Evolutionary conservation across 2,888 invertebrate species (phyloP).

Genomic region (Lasioglossum oenotherae): DNA sequence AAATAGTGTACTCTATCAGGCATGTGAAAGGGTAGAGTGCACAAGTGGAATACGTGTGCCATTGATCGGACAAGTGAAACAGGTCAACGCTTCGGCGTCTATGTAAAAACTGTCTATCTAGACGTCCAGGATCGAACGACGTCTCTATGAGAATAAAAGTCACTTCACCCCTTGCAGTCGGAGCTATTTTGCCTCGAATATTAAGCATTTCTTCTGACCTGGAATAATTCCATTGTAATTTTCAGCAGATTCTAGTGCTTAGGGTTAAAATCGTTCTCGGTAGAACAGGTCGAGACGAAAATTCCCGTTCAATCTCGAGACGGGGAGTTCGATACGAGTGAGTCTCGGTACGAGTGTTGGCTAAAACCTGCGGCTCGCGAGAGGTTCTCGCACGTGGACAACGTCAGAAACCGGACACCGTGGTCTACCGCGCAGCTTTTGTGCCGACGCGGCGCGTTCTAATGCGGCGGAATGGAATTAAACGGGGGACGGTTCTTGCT

Average conservation of each 20-base stretch:
- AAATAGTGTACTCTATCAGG: not conserved
- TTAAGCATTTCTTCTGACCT: too few species aligned
- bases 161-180: not conserved
- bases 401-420: conserved; percentile 20
- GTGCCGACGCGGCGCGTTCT: conserved; percentile 10
- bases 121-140: not conserved
- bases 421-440: conserved; percentile 17
- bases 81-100: not conserved
- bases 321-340: not conserved
- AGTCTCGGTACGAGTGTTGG: not conserved
- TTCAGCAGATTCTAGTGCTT: too few species aligned
- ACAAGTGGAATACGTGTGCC: not conserved
- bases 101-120: not conserved
- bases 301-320: too few species aligned
- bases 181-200: too few species aligned
- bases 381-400: not conserved
- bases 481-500: conserved; percentile 10
- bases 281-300: not conserved
- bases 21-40: not conserved
- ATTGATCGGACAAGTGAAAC: not conserved
- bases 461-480: conserved; percentile 44
- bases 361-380: conserved; percentile 5
- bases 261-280: not conserved
- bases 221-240: too few species aligned
- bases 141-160: not conserved